Base-by-base conservation (phyloP, 2,797 vertebrate genomes). In the Rhinatrema bivittatum region DNA sequence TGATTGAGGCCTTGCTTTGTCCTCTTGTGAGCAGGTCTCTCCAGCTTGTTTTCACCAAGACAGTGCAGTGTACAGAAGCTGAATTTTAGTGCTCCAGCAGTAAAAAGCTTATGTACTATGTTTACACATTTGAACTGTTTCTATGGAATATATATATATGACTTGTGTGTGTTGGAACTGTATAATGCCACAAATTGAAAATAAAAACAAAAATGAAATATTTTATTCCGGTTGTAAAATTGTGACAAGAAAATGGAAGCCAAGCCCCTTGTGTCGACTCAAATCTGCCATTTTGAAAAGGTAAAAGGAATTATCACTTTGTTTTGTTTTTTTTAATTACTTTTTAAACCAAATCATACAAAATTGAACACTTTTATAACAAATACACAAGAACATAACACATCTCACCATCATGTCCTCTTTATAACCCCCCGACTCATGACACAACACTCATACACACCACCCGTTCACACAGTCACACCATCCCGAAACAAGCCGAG, bases 141-240 rank as follows among this genome's bases (percentile, higher is more conserved):
- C 34, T 69, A 56, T 65, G 56, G 61, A 67, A 75, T n/a, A n/a
- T n/a, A n/a, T n/a, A n/a, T n/a, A n/a, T n/a, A n/a, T 66, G 75
- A 71, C 51, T 77, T 73, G 60, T 62, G 71, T 73, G 60, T 62
- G 71, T 63, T 38, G 65, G 70, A 72, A 62, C 55, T 68, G 58
- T 64, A 66, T 52, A 44, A 46, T 70, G 39, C 36, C 56, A 72
- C 49, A 1, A 60, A 60, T 63, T 68, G 62, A 42, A 56, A 63
- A 50, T 14, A 30, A 61, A 70, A 53, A 5, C 59, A 45, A 62
- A 42, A 45, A 60, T 38, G 40, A 58, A 38, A 36, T 66, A 70
- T 70, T 56, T 37, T 70, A 62, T 68, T 57, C 68, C 50, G 62
- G 53, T 50, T 68, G 64, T 72, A 58, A 57, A 62, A 60, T 35